phyloP scores from a whole-genome alignment of 37 sponge, comb jelly and placozoan genomes.

The Cliona cf. orientalis region DNA sequence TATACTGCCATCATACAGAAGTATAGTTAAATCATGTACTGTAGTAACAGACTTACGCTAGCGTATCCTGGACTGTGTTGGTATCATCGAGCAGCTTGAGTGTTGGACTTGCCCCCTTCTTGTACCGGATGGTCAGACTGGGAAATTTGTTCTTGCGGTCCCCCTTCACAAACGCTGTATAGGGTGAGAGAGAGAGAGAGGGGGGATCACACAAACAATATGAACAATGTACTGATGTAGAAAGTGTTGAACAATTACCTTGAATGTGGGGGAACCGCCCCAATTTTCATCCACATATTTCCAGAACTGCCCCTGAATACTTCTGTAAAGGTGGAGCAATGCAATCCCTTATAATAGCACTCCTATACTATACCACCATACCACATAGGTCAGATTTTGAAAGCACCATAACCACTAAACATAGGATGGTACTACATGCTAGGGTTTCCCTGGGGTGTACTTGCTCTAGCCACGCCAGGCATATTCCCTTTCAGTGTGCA shows the following conservation, averaged over 20 bases:
- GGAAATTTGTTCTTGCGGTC: slow-evolving; percentile 56
- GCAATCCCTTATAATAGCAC: background rate
- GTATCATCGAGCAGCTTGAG: slow-evolving; percentile 80
- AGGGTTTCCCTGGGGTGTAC: no score
- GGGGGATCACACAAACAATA: background rate
- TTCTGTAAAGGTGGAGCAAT: slow-evolving; percentile 26
- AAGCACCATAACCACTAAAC: no score
- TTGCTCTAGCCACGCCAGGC: no score
- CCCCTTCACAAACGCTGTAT: slow-evolving; percentile 75
- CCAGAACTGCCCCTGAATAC: slow-evolving; percentile 82
- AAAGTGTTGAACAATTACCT: slow-evolving; percentile 34
- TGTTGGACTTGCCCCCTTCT: slow-evolving; percentile 79
- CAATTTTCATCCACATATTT: slow-evolving; percentile 94
- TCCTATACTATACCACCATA: background rate
- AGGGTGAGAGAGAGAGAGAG: background rate
- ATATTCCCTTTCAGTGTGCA: no score
- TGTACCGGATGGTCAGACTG: slow-evolving; percentile 69
- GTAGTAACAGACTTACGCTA: slow-evolving; percentile 83
- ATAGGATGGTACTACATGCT: no score
- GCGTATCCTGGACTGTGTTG: slow-evolving; percentile 79
- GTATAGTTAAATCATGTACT: no score
- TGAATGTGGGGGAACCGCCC: slow-evolving; percentile 88
- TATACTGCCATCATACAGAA: no score
- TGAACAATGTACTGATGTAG: background rate
- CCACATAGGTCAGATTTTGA: no score